Evolutionary conservation across 2,888 invertebrate species (phyloP).

Genomic region (Drosophila kuntzei): DNA sequence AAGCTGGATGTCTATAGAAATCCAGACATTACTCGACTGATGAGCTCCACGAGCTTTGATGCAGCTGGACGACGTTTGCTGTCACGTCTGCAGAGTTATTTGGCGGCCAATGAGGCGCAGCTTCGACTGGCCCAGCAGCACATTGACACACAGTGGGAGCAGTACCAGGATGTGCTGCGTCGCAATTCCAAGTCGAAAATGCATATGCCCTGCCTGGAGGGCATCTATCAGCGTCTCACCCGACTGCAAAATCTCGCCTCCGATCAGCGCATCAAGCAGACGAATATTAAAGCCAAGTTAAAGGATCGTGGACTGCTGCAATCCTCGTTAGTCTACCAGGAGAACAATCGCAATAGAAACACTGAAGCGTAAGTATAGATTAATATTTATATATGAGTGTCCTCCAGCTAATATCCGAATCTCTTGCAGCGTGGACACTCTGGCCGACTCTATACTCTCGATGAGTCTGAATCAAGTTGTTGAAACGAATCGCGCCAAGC

Average conservation of each 20-base stretch:
- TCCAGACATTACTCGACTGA: slow-evolving; percentile 81
- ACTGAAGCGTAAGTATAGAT: slow-evolving; percentile 59
- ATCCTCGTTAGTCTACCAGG: slow-evolving; percentile 48
- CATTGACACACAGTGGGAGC: slow-evolving; percentile 92
- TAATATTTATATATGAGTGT: background rate
- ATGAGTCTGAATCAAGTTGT: slow-evolving; percentile 82
- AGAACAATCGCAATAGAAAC: slow-evolving; percentile 53
- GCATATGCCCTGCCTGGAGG: slow-evolving; percentile 89
- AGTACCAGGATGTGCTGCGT: slow-evolving; percentile 87
- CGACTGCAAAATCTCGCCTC: slow-evolving; percentile 90
- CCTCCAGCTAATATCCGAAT: background rate
- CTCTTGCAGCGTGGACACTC: slow-evolving; percentile 78
- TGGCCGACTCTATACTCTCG: slow-evolving; percentile 84
- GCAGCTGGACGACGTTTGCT: slow-evolving; percentile 87
- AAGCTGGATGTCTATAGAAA: slow-evolving; percentile 83
- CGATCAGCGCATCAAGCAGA: slow-evolving; percentile 87
- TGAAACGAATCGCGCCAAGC: slow-evolving; percentile 72
- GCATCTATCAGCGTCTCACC: slow-evolving; percentile 92
- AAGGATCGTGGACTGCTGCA: slow-evolving; percentile 78
- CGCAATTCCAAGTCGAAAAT: slow-evolving; percentile 83
- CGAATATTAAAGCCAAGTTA: slow-evolving; percentile 82
- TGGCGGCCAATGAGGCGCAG: slow-evolving; percentile 91
- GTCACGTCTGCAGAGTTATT: slow-evolving; percentile 89
- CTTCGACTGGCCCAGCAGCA: slow-evolving; percentile 90
- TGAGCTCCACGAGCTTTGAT: slow-evolving; percentile 76